These are phyloP conservation scores for Chelonus insularis DNA, from an alignment of 1,140 invertebrate species.

Conservation along the genomic window DNA sequence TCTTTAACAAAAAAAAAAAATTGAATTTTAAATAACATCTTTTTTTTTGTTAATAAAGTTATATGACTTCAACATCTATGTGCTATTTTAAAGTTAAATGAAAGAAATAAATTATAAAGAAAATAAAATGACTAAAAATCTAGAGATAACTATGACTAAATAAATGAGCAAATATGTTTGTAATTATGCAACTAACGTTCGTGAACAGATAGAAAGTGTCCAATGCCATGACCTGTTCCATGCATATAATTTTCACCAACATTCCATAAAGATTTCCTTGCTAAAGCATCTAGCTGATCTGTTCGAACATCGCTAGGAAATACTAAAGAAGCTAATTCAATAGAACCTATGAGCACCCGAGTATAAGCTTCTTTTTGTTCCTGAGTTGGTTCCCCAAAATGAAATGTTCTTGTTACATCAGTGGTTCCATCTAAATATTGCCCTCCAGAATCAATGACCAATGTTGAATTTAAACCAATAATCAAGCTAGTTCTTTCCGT, in stretches of 20 bases:
- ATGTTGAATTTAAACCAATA: slow-evolving; percentile 71
- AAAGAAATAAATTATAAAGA: not conserved
- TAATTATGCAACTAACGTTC: slow-evolving; percentile 78
- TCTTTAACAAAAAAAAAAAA: too few species aligned
- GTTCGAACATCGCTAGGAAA: slow-evolving; percentile 70
- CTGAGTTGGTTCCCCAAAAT: slow-evolving; percentile 78
- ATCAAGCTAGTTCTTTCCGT: slow-evolving; percentile 71
- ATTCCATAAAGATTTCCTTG: slow-evolving; percentile 79
- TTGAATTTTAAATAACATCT: too few species aligned
- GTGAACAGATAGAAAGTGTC: slow-evolving; percentile 80
- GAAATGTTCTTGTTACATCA: slow-evolving; percentile 89
- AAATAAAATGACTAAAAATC: too few species aligned
- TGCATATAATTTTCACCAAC: slow-evolving; percentile 81
- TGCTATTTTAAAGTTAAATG: too few species aligned
- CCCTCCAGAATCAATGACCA: slow-evolving; percentile 74
- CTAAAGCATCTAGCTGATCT: slow-evolving; percentile 74
- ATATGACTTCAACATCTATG: not conserved
- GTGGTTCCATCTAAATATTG: slow-evolving; percentile 89
- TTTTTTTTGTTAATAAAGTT: not conserved
- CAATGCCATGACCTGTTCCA: slow-evolving; percentile 89
- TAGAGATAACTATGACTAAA: too few species aligned
- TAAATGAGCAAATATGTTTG: too few species aligned
- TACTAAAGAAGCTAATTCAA: slow-evolving; percentile 70
- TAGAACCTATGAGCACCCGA: slow-evolving; percentile 83
- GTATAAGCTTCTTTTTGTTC: slow-evolving; percentile 85